Percentiles rank a stretch among this genome's conserved stretches.
These are phyloP conservation scores for Tiliqua scincoides DNA, from an alignment of 2,113 vertebrate genomes.

Conservation along the genomic window DNA sequence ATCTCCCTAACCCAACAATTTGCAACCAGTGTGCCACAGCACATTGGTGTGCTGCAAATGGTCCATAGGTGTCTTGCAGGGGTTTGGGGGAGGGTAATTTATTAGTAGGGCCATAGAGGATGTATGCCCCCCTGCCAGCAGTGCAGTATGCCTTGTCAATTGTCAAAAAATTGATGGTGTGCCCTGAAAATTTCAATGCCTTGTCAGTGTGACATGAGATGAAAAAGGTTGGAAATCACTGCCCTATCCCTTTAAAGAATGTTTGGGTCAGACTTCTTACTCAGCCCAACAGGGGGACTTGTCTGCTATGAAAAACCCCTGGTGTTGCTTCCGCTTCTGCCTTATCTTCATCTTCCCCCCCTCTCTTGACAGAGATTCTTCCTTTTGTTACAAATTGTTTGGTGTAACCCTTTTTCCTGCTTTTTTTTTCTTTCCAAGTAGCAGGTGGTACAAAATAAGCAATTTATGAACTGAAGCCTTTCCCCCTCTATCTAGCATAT, in stretches of 20 bases:
- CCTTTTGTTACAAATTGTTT: neutral
- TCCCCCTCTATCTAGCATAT: neutral
- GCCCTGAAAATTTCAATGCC: too few species aligned
- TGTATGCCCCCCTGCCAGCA: too few species aligned
- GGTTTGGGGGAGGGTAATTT: too few species aligned
- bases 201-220: too few species aligned
- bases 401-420: neutral
- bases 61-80: too few species aligned
- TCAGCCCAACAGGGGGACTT: neutral
- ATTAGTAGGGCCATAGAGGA: too few species aligned
- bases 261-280: too few species aligned
- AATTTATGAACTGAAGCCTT: slow-evolving; percentile 16
- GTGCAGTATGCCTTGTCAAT: too few species aligned
- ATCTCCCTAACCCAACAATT: neutral
- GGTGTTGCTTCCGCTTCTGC: neutral
- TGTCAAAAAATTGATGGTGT: too few species aligned
- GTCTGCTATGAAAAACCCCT: neutral
- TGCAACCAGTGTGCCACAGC: too few species aligned
- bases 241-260: neutral
- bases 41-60: too few species aligned
- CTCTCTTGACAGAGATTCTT: neutral
- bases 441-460: slow-evolving; percentile 17
- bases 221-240: too few species aligned
- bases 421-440: neutral
- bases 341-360: neutral